Evolutionary conservation across 2,797 vertebrate genomes (phyloP).

Genomic region (Chrosomus eos): DNA sequence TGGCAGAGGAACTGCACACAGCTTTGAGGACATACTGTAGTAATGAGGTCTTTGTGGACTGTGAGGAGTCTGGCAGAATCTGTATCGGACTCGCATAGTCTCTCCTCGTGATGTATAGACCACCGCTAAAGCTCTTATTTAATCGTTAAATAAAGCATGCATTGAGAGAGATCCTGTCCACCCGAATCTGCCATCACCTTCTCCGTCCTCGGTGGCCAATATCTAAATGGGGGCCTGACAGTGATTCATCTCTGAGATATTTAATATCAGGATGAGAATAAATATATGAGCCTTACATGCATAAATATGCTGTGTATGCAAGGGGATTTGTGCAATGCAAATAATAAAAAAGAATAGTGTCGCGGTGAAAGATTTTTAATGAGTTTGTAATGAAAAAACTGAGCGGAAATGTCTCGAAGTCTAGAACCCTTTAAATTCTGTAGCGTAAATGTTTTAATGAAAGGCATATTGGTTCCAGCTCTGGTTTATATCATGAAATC

Average conservation of each 20-base stretch:
- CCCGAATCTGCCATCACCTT: conserved; percentile 31
- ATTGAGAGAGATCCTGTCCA: conserved; percentile 44
- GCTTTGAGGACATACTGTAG: conserved; percentile 3
- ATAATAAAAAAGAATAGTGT: conserved; percentile 3
- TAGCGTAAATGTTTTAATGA: conserved; percentile 6
- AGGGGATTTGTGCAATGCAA: conserved; percentile 1
- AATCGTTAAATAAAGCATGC: conserved; percentile 36
- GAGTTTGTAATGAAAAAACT: background rate
- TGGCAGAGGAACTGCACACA: conserved; percentile 43
- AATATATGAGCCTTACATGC: conserved; percentile 20
- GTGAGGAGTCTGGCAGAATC: conserved; percentile 57
- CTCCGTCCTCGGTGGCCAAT: conserved; percentile 5
- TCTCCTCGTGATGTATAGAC: conserved; percentile 13
- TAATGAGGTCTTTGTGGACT: conserved; percentile 53
- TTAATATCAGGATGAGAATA: conserved; percentile 45
- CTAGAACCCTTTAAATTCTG: conserved; percentile 5
- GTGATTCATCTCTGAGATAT: conserved; percentile 31
- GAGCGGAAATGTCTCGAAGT: background rate
- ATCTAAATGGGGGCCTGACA: conserved; percentile 18
- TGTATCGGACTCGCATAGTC: conserved; percentile 57
- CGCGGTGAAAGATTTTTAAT: conserved; percentile 23
- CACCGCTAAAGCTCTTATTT: background rate
- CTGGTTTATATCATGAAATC: conserved; percentile 32
- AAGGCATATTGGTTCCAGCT: conserved; percentile 24
- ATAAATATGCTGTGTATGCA: conserved; percentile 27